Base-by-base conservation (phyloP, 1,140 invertebrate species). In the Idris sp. region DNA sequence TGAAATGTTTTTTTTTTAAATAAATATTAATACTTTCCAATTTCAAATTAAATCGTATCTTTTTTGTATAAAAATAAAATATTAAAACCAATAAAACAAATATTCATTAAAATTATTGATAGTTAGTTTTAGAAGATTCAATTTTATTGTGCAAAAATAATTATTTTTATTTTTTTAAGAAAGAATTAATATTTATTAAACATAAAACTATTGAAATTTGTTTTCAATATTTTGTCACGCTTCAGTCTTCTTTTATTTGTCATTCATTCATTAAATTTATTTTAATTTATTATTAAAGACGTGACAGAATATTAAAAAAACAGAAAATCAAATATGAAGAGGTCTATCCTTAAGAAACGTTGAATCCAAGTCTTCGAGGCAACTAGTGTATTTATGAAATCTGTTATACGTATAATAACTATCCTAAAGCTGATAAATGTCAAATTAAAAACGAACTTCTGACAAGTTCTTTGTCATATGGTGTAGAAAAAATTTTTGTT, bases 311-410 rank as follows among this genome's bases (percentile, higher is more conserved):
- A 43, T 26, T 41, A 43, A 36, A 4, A 40, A 25, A 56, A 41
- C 41, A n/a, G 3, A 18, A 5, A 30, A 11, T 33, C 13, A 35
- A 33, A 28, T 14, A 53, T 22, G 2, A 13, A 36, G 13, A 64
- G 54, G 53, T 48, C 81, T 83, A 80, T 84, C 83, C 80, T 81
- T n/a, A n/a, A n/a, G 81, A 86, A 85, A 86, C 86, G 86, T 87
- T 86, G 81, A 76, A 84, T 86, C 83, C 86, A 81, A 87, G 86
- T 87, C 71, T 74, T 83, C 74, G 79, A 81, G 82, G 10, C 30
- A 33, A 33, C 38, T 65, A 73, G 25, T 67, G 46, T 38, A 51
- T 51, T 74, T 10, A 61, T 33, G 33, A 59, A 54, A 56, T 54
- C 31, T 48, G 36, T 61, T 51, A 54, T 67, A 74, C 33, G 56